Percentiles rank a stretch among this genome's conserved stretches.
Conservation (phyloP, 2,797 vertebrate species). For the Clarias fuscus region DNA sequence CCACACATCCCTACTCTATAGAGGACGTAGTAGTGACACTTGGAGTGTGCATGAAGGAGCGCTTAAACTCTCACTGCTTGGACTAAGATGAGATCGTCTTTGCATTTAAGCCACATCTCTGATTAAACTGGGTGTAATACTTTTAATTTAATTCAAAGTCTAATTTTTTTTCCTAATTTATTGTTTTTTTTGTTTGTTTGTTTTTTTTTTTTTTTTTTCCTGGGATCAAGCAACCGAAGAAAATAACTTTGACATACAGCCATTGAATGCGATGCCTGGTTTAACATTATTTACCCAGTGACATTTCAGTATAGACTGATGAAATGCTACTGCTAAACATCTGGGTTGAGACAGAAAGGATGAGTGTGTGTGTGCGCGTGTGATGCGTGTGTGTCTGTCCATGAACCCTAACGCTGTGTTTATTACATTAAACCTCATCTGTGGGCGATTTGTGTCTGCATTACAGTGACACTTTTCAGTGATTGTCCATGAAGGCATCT, state of each 20-base stretch:
- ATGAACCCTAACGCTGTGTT: slow-evolving; percentile 44
- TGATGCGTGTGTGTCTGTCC: slow-evolving; percentile 47
- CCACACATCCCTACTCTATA: slow-evolving; percentile 56
- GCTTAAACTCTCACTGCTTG: slow-evolving; percentile 48
- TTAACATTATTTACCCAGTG: slow-evolving; percentile 44
- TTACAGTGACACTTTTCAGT: slow-evolving; percentile 64
- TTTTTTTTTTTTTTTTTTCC: slow-evolving; percentile 49
- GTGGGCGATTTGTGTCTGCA: slow-evolving; percentile 36
- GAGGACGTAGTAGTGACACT: slow-evolving; percentile 61
- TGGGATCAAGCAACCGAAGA: slow-evolving; percentile 72
- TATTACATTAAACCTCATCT: slow-evolving; percentile 20
- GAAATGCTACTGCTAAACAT: slow-evolving; percentile 58
- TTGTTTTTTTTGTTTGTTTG: slow-evolving; percentile 36
- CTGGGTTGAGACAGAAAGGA: slow-evolving; percentile 58
- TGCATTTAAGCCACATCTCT: slow-evolving; percentile 71
- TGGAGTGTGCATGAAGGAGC: slow-evolving; percentile 65
- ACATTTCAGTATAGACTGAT: slow-evolving; percentile 31
- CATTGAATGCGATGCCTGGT: slow-evolving; percentile 67
- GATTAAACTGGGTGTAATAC: slow-evolving; percentile 64
- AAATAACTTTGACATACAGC: slow-evolving; percentile 59
- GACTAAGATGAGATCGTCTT: slow-evolving; percentile 63
- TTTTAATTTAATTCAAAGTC: slow-evolving; percentile 77
- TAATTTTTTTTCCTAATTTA: slow-evolving; percentile 68
- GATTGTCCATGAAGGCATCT: slow-evolving; percentile 66
- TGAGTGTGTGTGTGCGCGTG: slow-evolving; percentile 48